Conservation (phyloP, 2,888 invertebrate genomes). For the Hydroisotoma schaefferi region DNA sequence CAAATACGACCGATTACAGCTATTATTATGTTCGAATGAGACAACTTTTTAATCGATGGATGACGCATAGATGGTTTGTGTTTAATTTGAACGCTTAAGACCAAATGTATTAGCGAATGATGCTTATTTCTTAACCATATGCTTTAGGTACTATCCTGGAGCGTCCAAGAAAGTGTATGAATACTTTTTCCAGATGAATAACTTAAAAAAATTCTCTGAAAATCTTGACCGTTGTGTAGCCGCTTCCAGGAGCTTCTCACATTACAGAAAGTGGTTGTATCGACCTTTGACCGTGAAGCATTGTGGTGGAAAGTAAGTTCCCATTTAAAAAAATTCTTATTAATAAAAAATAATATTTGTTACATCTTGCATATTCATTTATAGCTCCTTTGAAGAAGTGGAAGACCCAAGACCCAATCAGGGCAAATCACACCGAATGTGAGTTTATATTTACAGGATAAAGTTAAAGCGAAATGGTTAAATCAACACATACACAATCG, state of each 20-base stretch:
- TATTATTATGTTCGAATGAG: slow-evolving; percentile 35
- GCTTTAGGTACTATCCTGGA: slow-evolving; percentile 40
- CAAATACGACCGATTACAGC: slow-evolving; percentile 21
- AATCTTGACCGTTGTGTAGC: slow-evolving; percentile 35
- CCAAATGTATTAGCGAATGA: too few relatives aligned
- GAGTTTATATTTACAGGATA: not conserved
- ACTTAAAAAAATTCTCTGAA: slow-evolving; percentile 26
- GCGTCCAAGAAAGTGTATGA: slow-evolving; percentile 24
- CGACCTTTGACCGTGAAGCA: slow-evolving; percentile 21
- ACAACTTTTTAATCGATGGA: slow-evolving; percentile 38
- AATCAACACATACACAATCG: too few relatives aligned
- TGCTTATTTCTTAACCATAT: too few relatives aligned
- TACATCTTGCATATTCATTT: not conserved
- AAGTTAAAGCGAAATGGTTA: not conserved
- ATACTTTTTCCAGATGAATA: slow-evolving; percentile 35
- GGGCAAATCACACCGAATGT: not conserved
- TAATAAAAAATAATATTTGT: not conserved
- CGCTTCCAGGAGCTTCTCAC: slow-evolving; percentile 31
- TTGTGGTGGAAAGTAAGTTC: slow-evolving; percentile 25
- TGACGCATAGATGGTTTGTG: slow-evolving; percentile 36
- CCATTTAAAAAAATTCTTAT: not conserved
- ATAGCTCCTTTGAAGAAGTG: slow-evolving; percentile 1
- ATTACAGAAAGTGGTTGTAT: slow-evolving; percentile 32
- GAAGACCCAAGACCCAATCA: not conserved
- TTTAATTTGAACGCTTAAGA: not conserved